These are phyloP conservation scores for Diabrotica virgifera DNA, from an alignment of 1,140 invertebrate genomes.

Conservation along the genomic window DNA sequence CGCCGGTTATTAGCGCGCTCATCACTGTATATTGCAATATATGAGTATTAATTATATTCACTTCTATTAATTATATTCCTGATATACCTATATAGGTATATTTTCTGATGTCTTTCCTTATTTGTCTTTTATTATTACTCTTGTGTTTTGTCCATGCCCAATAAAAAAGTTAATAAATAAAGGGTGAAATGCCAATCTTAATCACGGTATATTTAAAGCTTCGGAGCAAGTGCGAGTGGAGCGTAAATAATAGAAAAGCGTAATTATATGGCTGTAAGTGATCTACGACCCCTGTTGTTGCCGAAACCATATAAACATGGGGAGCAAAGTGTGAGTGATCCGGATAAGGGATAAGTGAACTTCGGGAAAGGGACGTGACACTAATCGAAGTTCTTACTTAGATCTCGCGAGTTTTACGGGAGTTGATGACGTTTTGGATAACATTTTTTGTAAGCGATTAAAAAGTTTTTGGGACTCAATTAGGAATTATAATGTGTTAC, in stretches of 20 bases:
- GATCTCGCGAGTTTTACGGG: not conserved
- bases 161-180: slow-evolving; percentile 12
- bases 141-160: no score
- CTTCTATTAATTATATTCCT: no score
- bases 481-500: no score
- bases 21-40: no score
- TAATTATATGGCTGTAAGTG: slow-evolving; percentile 37
- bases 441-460: no score
- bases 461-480: no score
- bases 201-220: slow-evolving; percentile 25
- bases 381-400: not conserved
- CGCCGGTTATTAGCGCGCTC: no score
- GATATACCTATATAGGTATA: no score
- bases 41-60: no score
- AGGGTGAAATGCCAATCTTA: slow-evolving; percentile 20
- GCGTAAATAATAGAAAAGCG: slow-evolving; percentile 39
- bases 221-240: slow-evolving; percentile 24
- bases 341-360: slow-evolving; percentile 9
- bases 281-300: slow-evolving; percentile 35
- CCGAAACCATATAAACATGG: slow-evolving; percentile 33
- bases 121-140: no score
- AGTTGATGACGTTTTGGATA: not conserved
- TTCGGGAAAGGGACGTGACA: slow-evolving; percentile 25
- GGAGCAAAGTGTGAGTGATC: slow-evolving; percentile 7
- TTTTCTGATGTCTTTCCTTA: no score